Percentiles rank a stretch among this genome's conserved stretches.
Conservation (phyloP, 1,140 invertebrate genomes). For the Drosophila paulistorum region DNA sequence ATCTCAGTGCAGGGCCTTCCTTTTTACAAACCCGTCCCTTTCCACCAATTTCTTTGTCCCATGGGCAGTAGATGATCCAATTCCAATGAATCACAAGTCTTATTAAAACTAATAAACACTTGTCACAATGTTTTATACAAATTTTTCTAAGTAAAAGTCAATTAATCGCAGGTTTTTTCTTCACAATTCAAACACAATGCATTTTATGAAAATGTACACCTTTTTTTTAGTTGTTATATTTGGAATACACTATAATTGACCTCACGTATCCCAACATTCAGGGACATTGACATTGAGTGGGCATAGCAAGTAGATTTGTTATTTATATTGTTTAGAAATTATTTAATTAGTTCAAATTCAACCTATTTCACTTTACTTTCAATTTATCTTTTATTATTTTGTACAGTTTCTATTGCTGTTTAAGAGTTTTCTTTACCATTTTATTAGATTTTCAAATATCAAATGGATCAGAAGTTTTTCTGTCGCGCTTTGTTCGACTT, state of each 20-base stretch:
- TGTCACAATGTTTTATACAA: too few relatives aligned
- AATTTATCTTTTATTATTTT: conserved; percentile 1
- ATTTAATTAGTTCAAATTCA: not conserved
- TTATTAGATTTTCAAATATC: conserved; percentile 5
- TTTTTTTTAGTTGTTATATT: not conserved
- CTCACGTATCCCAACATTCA: conserved; percentile 38
- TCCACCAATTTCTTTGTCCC: too few relatives aligned
- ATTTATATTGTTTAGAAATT: not conserved
- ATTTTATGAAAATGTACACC: not conserved
- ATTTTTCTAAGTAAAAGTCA: not conserved
- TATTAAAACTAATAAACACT: too few relatives aligned
- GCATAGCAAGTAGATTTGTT: not conserved
- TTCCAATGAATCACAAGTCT: too few relatives aligned
- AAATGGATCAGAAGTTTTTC: conserved; percentile 22
- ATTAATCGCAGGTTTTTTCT: not conserved
- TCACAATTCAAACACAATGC: not conserved
- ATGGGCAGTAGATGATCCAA: too few relatives aligned
- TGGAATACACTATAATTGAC: conserved; percentile 19
- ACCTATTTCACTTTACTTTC: conserved; percentile 7
- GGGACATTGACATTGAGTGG: conserved; percentile 33
- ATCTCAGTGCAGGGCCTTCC: too few relatives aligned
- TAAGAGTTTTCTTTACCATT: conserved; percentile 13
- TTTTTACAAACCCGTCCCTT: too few relatives aligned
- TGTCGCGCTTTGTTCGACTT: conserved; percentile 57
- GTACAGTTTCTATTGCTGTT: not conserved